phyloP scores from a whole-genome alignment of 2,797 vertebrate genomes.

The Labeo calbasu region DNA sequence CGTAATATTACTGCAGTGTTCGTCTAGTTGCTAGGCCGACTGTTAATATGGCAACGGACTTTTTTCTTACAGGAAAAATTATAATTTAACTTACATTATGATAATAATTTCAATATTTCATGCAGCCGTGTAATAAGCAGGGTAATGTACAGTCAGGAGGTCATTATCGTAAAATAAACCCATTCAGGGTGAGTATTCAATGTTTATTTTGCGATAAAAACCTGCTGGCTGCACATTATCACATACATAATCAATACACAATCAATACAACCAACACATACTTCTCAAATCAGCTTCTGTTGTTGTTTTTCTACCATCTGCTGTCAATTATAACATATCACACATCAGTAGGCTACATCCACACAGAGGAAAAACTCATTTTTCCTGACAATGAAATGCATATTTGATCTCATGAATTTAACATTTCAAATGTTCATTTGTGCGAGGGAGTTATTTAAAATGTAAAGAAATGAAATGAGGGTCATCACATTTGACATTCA shows the following conservation, averaged over 20 bases:
- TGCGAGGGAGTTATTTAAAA: background rate
- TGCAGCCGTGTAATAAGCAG: background rate
- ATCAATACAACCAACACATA: constrained; percentile 17
- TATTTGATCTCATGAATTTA: constrained; percentile 7
- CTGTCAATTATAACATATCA: background rate
- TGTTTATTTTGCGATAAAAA: constrained; percentile 14
- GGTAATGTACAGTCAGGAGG: background rate
- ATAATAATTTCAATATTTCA: background rate
- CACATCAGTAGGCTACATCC: background rate
- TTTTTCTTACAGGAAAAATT: background rate
- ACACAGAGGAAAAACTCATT: background rate
- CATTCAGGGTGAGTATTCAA: background rate
- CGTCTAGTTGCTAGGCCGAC: background rate
- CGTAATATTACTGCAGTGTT: background rate
- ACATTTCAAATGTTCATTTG: background rate
- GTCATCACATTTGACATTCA: background rate
- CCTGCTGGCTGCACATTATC: background rate
- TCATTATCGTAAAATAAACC: background rate
- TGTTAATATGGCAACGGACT: background rate
- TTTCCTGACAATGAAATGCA: background rate
- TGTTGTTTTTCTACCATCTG: constrained; percentile 15
- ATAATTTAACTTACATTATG: background rate
- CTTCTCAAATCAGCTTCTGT: background rate
- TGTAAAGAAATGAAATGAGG: background rate
- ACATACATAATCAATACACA: constrained; percentile 4